Percentiles rank a stretch among this genome's conserved stretches.
These are phyloP conservation scores for Camelus bactrianus DNA, from an alignment of 2,113 vertebrate species.

Conservation along the genomic window DNA sequence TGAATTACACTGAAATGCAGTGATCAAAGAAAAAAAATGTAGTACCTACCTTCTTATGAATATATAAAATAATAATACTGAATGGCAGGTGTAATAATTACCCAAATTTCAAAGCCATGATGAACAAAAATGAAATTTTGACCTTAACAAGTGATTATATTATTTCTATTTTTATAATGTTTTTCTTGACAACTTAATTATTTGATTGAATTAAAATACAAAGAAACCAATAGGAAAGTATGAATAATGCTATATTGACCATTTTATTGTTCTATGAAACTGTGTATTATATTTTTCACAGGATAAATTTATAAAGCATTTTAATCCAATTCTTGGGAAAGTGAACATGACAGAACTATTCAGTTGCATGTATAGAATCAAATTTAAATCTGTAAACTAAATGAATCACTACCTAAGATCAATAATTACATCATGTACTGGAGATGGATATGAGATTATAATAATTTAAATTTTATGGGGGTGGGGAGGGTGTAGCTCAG, in stretches of 20 bases:
- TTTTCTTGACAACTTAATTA: constrained; percentile 71
- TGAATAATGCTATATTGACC: neutral
- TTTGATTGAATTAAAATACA: constrained; percentile 68
- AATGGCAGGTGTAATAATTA: neutral
- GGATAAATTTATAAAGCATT: constrained; percentile 57
- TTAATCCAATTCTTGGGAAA: constrained; percentile 69
- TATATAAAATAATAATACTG: neutral
- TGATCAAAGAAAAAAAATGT: neutral
- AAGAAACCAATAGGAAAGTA: constrained; percentile 57
- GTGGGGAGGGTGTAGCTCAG: no score
- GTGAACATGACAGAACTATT: neutral
- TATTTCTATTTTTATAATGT: neutral
- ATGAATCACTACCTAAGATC: neutral
- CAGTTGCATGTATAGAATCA: neutral
- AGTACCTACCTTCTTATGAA: neutral
- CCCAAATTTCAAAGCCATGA: neutral
- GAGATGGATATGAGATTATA: neutral
- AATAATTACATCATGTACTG: neutral
- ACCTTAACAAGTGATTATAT: neutral
- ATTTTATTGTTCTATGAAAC: constrained; percentile 50
- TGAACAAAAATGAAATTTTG: constrained; percentile 19
- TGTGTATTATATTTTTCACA: constrained; percentile 54
- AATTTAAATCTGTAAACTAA: constrained; percentile 21
- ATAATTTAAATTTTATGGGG: neutral
- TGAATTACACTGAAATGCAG: neutral